Percentiles rank a stretch among this genome's conserved stretches.
Evolutionary conservation across 2,888 invertebrate species (phyloP).

Genomic region (Drosophila macrothrix): DNA sequence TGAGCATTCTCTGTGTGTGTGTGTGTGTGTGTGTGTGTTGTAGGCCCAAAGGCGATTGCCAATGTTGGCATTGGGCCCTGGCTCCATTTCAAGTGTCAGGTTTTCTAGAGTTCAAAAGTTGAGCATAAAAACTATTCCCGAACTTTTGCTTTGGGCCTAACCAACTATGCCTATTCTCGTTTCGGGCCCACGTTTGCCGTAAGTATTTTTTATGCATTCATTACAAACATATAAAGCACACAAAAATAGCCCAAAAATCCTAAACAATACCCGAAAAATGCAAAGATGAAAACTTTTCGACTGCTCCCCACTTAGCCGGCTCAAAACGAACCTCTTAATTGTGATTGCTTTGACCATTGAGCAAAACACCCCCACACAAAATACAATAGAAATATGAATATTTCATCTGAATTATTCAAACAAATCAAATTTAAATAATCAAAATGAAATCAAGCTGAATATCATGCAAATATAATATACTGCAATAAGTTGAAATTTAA

Average conservation of each 20-base stretch:
- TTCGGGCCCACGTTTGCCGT: conserved; percentile 25
- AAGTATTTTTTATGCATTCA: conserved; percentile 20
- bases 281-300: conserved; percentile 19
- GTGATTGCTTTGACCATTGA: conserved; percentile 21
- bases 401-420: conserved; percentile 2
- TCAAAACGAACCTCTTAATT: conserved; percentile 22
- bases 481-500: background rate
- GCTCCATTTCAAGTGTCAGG: conserved; percentile 65
- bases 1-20: conserved; percentile 43
- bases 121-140: conserved; percentile 34
- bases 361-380: background rate
- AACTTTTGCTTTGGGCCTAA: conserved; percentile 36
- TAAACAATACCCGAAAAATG: background rate
- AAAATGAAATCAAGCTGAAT: background rate
- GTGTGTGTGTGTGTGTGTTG: background rate
- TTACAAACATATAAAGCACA: conserved; percentile 10
- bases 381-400: background rate
- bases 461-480: background rate
- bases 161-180: conserved; percentile 16
- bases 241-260: background rate
- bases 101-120: conserved; percentile 56
- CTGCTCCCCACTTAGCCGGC: conserved; percentile 14
- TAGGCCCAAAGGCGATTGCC: conserved; percentile 56
- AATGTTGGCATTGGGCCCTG: conserved; percentile 61
- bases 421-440: background rate